A percentile compares a stretch with the other conserved stretches of the same genome.
Conservation (phyloP, 2,113 vertebrate species). For the Leptobrachium ailaonicum region DNA sequence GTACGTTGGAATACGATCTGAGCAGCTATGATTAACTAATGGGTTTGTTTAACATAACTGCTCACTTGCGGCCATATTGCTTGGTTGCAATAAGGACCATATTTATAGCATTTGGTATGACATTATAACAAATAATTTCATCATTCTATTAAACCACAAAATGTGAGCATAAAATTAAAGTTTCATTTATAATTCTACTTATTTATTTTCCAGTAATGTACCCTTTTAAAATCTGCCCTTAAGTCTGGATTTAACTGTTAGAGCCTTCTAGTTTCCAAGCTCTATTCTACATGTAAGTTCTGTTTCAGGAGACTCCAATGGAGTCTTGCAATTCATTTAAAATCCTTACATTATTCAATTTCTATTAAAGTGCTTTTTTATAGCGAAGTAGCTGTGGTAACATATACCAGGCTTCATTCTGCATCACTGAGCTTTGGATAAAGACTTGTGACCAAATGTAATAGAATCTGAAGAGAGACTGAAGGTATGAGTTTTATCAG, state of each 20-base stretch:
- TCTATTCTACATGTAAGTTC: too few species aligned
- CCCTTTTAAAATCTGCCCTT: background rate
- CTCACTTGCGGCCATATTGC: too few species aligned
- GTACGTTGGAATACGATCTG: too few species aligned
- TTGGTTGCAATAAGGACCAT: too few species aligned
- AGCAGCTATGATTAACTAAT: too few species aligned
- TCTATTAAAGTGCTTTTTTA: background rate
- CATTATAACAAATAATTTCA: too few species aligned
- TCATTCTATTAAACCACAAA: too few species aligned
- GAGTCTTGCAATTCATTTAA: background rate
- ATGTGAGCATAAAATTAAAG: too few species aligned
- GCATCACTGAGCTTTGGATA: background rate
- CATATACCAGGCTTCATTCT: background rate
- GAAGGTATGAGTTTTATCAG: constrained; percentile 3
- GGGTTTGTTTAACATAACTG: too few species aligned
- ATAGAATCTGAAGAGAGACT: background rate
- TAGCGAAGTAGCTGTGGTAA: background rate
- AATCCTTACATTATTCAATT: background rate
- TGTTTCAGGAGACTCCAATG: background rate
- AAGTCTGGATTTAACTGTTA: background rate
- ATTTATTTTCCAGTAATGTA: too few species aligned
- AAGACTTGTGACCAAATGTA: constrained; percentile 3
- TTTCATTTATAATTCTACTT: too few species aligned
- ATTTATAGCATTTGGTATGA: too few species aligned
- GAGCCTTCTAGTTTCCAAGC: background rate